phyloP scores from a whole-genome alignment of 2,113 vertebrate species.

The Trogon surrucura region DNA sequence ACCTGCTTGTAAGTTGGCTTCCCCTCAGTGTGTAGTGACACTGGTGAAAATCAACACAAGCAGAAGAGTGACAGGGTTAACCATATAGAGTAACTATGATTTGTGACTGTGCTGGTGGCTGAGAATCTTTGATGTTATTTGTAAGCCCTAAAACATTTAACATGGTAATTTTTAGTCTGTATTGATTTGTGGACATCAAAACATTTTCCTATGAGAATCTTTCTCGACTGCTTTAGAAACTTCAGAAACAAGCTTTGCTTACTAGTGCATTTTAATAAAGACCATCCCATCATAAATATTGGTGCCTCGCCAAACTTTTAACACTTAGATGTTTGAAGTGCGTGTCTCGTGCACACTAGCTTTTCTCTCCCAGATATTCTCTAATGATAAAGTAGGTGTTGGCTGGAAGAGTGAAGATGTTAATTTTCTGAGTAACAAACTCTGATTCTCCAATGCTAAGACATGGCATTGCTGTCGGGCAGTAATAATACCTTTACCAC shows the following conservation, averaged over 20 bases:
- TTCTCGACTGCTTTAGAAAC: not conserved
- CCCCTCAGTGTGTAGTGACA: not conserved
- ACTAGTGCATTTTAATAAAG: not conserved
- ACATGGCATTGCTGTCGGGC: not conserved
- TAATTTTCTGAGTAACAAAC: not conserved
- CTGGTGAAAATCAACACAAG: not conserved
- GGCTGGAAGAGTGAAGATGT: not conserved
- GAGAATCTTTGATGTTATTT: not conserved
- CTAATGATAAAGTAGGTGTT: not conserved
- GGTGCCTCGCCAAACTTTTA: not conserved
- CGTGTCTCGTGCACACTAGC: not conserved
- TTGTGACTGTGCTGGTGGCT: not conserved
- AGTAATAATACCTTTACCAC: not conserved
- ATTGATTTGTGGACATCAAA: not conserved
- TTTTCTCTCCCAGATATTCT: not conserved
- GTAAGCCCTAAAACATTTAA: not conserved
- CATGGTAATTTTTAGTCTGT: not conserved
- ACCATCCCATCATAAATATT: fast-evolving
- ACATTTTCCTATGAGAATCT: not conserved
- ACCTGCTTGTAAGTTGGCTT: not conserved
- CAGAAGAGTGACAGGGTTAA: not conserved
- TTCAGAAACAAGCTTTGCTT: not conserved
- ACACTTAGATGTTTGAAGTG: not conserved
- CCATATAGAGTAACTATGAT: not conserved
- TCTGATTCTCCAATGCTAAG: not conserved